A percentile compares a stretch with the other conserved stretches of the same genome.
Conservation (phyloP, 2,888 invertebrate species). For the Drosophila seclusa region DNA sequence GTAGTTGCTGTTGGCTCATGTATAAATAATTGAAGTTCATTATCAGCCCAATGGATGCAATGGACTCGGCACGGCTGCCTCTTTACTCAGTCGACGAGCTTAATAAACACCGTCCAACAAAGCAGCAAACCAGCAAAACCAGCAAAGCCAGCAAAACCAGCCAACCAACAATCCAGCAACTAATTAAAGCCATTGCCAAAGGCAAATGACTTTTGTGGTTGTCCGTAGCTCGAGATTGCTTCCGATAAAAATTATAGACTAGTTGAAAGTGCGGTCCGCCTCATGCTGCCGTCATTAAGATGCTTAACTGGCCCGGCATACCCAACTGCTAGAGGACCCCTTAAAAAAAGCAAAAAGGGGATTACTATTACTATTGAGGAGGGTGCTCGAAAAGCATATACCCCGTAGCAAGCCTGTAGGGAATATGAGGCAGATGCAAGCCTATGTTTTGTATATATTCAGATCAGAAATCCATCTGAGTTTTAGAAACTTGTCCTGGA, state of each 20-base stretch:
- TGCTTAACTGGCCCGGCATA: constrained; percentile 45
- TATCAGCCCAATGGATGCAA: constrained; percentile 54
- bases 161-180: constrained; percentile 29
- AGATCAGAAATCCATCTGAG: too few species aligned
- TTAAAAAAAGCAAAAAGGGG: neutral
- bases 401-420: neutral
- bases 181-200: constrained; percentile 60
- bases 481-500: too few species aligned
- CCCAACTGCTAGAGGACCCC: constrained; percentile 13
- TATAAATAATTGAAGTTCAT: constrained; percentile 69
- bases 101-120: constrained; percentile 3
- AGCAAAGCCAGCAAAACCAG: neutral
- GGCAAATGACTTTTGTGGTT: constrained; percentile 54
- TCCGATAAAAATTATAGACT: constrained; percentile 76
- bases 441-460: too few species aligned
- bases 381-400: neutral
- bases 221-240: constrained; percentile 55
- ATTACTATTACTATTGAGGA: neutral
- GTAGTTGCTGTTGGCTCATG: constrained; percentile 38
- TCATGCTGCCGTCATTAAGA: constrained; percentile 45
- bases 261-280: constrained; percentile 52
- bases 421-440: too few species aligned
- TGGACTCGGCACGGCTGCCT: constrained; percentile 14
- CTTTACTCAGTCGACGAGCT: constrained; percentile 4
- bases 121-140: neutral